phyloP scores from a whole-genome alignment of 1,140 invertebrate genomes.

The Xylocopa sonorina region DNA sequence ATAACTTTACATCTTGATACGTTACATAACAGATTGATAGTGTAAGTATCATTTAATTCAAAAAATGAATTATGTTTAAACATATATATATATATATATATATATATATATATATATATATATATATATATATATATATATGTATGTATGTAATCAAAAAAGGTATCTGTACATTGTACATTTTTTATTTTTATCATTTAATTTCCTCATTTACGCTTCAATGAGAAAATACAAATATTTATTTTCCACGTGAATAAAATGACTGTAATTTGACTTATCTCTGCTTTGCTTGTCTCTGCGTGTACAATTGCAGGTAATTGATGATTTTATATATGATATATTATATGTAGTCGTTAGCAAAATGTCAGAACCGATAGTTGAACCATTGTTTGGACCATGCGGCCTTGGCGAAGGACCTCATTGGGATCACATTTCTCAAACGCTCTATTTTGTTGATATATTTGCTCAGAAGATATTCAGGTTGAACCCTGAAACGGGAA shows the following conservation, averaged over 20 bases:
- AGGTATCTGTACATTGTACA: too few relatives aligned
- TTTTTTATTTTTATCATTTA: too few relatives aligned
- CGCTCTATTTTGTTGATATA: constrained; percentile 87
- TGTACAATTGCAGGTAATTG: too few relatives aligned
- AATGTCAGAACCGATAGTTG: constrained; percentile 15
- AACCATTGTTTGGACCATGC: constrained; percentile 25
- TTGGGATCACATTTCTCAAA: constrained; percentile 85
- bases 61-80: background rate
- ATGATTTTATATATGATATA: background rate
- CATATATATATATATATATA: background rate
- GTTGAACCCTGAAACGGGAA: constrained; percentile 82
- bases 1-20: background rate
- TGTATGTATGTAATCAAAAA: too few relatives aligned
- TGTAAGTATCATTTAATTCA: background rate
- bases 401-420: constrained; percentile 84
- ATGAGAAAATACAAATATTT: too few relatives aligned
- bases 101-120: background rate
- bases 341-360: background rate
- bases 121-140: background rate
- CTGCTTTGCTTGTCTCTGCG: too few relatives aligned
- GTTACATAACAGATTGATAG: background rate
- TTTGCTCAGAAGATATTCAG: constrained; percentile 82
- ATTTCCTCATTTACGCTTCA: too few relatives aligned
- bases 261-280: too few relatives aligned
- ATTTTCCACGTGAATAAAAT: too few relatives aligned